Evolutionary conservation across 2,113 vertebrate genomes (phyloP).

Genomic region (Cepphus grylle): DNA sequence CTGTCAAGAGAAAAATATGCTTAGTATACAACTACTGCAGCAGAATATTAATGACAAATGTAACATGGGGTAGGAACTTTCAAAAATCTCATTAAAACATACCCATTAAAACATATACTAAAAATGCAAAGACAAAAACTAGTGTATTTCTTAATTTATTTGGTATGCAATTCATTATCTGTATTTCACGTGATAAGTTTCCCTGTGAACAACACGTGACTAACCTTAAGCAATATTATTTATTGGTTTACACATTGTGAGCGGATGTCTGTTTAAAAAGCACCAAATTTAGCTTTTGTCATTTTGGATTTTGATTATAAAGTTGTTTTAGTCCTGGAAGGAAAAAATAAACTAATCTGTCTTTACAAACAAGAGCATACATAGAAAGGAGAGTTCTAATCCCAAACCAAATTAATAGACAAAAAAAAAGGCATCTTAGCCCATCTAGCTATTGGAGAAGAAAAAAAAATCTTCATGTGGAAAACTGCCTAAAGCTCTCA

Average conservation of each 20-base stretch:
- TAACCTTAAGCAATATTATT: neutral
- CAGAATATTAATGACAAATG: constrained; percentile 5
- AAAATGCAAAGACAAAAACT: neutral
- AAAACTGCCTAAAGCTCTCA: neutral
- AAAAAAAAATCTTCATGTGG: neutral
- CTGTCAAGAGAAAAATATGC: constrained; percentile 15
- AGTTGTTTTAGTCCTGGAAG: neutral
- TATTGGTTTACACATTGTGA: neutral
- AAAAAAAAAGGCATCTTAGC: neutral
- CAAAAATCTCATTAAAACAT: neutral
- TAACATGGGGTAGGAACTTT: neutral
- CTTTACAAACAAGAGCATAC: neutral
- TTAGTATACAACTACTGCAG: neutral
- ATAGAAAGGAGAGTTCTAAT: neutral
- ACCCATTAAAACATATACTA: neutral
- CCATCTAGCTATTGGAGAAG: neutral
- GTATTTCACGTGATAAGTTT: neutral
- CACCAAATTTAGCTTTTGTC: neutral
- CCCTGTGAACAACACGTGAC: neutral
- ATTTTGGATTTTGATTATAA: constrained; percentile 16
- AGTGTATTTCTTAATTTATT: neutral
- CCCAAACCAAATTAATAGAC: neutral
- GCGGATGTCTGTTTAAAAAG: constrained; percentile 4
- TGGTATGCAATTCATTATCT: neutral
- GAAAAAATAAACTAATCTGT: neutral